phyloP scores from a whole-genome alignment of 2,113 vertebrate genomes.

The Lamprologus ornatipinnis region DNA sequence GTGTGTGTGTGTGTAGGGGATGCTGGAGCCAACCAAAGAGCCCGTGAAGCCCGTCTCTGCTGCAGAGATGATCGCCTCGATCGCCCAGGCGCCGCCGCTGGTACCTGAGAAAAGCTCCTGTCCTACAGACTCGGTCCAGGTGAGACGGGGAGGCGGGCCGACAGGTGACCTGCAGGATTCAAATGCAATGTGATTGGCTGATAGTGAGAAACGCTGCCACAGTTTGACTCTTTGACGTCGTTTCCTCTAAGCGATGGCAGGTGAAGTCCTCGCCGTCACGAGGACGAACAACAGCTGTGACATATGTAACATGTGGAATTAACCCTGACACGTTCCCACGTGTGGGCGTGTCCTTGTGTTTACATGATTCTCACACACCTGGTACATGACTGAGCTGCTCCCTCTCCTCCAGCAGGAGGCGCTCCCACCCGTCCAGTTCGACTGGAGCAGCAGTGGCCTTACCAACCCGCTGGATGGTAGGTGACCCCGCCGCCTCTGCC shows the following conservation, averaged over 20 bases:
- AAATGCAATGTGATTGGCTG: not conserved
- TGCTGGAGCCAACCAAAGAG: constrained; percentile 98
- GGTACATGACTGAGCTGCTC: not conserved
- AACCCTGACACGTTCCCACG: not conserved
- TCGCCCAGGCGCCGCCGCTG: constrained; percentile 80
- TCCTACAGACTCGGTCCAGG: constrained; percentile 82
- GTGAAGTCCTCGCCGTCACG: not conserved
- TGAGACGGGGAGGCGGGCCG: constrained; percentile 5
- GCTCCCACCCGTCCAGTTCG: constrained; percentile 98
- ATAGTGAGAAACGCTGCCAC: too few relatives aligned
- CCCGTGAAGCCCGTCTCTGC: constrained; percentile 93
- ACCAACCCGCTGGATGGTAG: constrained; percentile 99
- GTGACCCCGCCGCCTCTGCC: constrained; percentile 27
- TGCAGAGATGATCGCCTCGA: constrained; percentile 95
- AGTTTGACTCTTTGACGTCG: not conserved
- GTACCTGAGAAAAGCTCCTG: constrained; percentile 78
- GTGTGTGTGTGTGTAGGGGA: constrained; percentile 71
- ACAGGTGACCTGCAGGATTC: not conserved
- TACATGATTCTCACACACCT: not conserved
- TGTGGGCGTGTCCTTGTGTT: not conserved
- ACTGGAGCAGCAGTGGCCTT: constrained; percentile 99
- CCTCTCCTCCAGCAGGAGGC: constrained; percentile 80
- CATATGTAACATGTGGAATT: not conserved
- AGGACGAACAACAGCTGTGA: not conserved
- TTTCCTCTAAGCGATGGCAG: not conserved